Base-by-base conservation (phyloP, 2,888 invertebrate genomes). In the Eustalomyia histrio region DNA sequence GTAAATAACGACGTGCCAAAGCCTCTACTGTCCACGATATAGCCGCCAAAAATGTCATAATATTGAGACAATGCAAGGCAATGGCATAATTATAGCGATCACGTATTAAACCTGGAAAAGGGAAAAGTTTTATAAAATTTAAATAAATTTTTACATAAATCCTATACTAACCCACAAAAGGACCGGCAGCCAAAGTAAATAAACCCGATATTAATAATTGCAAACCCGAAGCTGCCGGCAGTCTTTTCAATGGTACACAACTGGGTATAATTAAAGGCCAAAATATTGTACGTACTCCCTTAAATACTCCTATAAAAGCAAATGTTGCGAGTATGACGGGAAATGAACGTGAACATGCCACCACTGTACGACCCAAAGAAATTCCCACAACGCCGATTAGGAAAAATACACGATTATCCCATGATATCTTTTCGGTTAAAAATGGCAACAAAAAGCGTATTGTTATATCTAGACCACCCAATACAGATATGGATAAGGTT, bases 181-280 rank as follows among this genome's bases (percentile, higher is more conserved):
- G 95, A 58, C 94, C 95, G 24, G 94, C 87, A 0, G 90, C 80
- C 4, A 94, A 88, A 75, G 93, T 94, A 12, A 93, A 92, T 4
- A 94, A 87, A 0, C 95, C 95, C 84, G 94, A 93, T 60, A 93
- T 93, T 9, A 95, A 90, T 47, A 95, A 88, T 86, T 95, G 95
- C 60, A 95, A 90, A 0, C 95, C 95, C 0, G 94, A 92, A 2
- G 95, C 95, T 10, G 94, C 94, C 0, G 95, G 94, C 76, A 95
- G 87, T 76, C 94, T 92, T 81, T 94, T 93, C 14, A 95, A 86
- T 0, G 95, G 93, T 53, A 95, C 95, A 86, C 95, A 93, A 0
- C 93, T 92, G 2, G 95, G 95, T 84, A 95, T 94, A 12, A 95
- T 94, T 5, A 95, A 89, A 0, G 94, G 94, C 93, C 95, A 94